Evolutionary conservation across 2,888 invertebrate species (phyloP).

Genomic region (Baronia brevicornis): DNA sequence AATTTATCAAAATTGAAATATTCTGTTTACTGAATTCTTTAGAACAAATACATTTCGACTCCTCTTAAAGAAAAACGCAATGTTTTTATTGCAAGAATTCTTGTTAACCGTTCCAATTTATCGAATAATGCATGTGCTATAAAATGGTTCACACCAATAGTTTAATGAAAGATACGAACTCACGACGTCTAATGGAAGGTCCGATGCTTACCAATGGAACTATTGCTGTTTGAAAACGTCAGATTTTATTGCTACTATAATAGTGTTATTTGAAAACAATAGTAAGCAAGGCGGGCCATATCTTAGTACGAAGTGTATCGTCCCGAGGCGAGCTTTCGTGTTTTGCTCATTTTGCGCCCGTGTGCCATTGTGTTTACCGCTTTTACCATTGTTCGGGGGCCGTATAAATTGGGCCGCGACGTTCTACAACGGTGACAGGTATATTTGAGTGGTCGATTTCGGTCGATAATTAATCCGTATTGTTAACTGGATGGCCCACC

Average conservation of each 20-base stretch:
- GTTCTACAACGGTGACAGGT: slow-evolving; percentile 68
- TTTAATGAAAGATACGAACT: too few species aligned
- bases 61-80: too few species aligned
- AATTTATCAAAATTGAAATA: too few species aligned
- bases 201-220: too few species aligned
- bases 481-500: slow-evolving; percentile 68
- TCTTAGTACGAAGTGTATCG: slow-evolving; percentile 19
- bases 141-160: too few species aligned
- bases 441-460: slow-evolving; percentile 73
- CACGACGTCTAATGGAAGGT: too few species aligned
- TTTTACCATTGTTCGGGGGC: slow-evolving; percentile 69
- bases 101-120: too few species aligned
- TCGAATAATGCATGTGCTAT: too few species aligned
- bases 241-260: slow-evolving; percentile 5
- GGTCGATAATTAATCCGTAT: slow-evolving; percentile 73
- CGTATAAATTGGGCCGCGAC: slow-evolving; percentile 70
- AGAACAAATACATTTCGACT: too few species aligned
- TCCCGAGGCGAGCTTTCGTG: slow-evolving; percentile 25
- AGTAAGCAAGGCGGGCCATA: slow-evolving; percentile 24
- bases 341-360: slow-evolving; percentile 64
- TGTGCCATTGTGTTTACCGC: slow-evolving; percentile 70
- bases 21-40: too few species aligned
- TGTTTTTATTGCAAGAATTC: too few species aligned
- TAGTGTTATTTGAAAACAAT: slow-evolving; percentile 23
- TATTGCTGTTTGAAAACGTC: too few species aligned